phyloP scores from a whole-genome alignment of 2,797 vertebrate species.

The Sebastes dallii region DNA sequence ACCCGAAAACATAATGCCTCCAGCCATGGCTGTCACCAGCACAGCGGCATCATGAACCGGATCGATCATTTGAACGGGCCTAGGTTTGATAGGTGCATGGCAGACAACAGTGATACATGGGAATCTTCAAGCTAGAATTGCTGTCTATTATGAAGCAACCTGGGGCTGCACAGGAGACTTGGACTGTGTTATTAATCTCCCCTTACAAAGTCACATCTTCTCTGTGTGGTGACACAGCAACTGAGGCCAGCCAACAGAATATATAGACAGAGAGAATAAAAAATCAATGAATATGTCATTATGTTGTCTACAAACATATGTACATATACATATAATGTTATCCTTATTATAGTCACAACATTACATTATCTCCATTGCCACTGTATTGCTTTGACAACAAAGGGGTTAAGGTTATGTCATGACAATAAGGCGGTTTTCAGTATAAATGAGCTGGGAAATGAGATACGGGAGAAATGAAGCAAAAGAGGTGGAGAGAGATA shows the following conservation, averaged over 20 bases:
- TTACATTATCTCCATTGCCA: background rate
- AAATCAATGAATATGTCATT: background rate
- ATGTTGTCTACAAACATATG: background rate
- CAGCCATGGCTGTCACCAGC: no score
- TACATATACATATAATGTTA: background rate
- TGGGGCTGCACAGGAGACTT: background rate
- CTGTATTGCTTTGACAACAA: background rate
- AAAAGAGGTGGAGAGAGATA: background rate
- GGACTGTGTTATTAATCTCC: background rate
- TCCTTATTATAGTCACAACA: background rate
- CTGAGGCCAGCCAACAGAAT: background rate
- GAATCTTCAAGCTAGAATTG: background rate
- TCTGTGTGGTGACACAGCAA: background rate
- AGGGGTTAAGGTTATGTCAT: background rate
- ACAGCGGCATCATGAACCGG: background rate
- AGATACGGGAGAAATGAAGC: background rate
- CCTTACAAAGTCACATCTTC: background rate
- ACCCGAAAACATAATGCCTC: no score
- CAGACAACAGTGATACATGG: background rate
- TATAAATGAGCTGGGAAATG: constrained; percentile 6
- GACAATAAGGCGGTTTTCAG: background rate
- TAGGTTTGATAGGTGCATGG: background rate
- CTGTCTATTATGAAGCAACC: background rate
- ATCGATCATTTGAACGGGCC: background rate
- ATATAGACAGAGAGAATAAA: background rate